Conservation (phyloP, 2,888 invertebrate genomes). For the Hydropsyche betteni region DNA sequence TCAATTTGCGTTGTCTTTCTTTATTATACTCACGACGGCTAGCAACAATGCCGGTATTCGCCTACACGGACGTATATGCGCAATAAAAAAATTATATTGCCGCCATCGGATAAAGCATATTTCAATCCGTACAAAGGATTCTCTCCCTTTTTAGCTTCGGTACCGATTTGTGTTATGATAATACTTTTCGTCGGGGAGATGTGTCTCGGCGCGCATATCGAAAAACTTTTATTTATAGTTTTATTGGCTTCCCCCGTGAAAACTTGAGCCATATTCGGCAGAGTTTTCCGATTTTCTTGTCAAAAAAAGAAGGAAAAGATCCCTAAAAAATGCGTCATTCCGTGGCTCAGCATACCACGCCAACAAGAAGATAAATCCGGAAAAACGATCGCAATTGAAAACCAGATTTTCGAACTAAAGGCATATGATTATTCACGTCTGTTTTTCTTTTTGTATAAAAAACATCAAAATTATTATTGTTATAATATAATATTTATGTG, state of each 20-base stretch:
- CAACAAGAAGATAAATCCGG: constrained; percentile 29
- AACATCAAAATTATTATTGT: too few species aligned
- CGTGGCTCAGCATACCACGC: neutral
- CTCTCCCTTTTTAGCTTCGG: too few species aligned
- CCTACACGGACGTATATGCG: neutral
- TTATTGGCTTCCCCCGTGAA: constrained; percentile 44
- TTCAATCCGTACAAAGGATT: neutral
- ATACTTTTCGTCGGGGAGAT: neutral
- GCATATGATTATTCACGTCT: too few species aligned
- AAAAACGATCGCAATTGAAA: constrained; percentile 23
- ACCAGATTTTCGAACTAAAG: neutral
- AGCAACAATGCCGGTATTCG: too few species aligned
- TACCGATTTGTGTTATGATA: too few species aligned
- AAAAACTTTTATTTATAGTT: constrained; percentile 51
- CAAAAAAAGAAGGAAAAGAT: constrained; percentile 12
- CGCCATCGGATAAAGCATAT: neutral
- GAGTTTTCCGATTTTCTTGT: constrained; percentile 40
- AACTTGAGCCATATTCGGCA: constrained; percentile 45
- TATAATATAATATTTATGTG: too few species aligned
- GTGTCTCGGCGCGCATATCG: constrained; percentile 37
- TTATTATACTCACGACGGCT: constrained; percentile 8
- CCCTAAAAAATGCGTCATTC: constrained; percentile 18
- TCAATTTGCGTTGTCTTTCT: constrained; percentile 32
- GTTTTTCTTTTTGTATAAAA: too few species aligned
- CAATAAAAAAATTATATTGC: constrained; percentile 25